Conservation (phyloP, 2,888 invertebrate genomes). For the Elegia similella region DNA sequence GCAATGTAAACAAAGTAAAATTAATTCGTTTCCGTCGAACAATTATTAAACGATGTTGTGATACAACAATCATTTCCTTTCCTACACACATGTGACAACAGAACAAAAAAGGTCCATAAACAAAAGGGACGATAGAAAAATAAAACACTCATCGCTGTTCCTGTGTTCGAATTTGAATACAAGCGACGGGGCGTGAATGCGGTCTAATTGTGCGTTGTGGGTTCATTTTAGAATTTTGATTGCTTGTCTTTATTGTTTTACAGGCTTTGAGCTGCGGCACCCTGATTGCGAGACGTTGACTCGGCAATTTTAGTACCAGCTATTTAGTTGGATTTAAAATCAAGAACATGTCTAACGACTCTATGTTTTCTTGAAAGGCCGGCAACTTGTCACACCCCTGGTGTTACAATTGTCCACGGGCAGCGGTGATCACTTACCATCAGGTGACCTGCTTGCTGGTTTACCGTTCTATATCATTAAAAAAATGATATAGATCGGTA, state of each 20-base stretch:
- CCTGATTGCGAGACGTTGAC: conserved; percentile 24
- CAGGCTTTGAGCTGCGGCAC: conserved; percentile 45
- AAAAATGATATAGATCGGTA: too few species aligned
- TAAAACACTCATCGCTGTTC: conserved; percentile 40
- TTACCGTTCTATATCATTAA: too few species aligned
- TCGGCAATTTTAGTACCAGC: conserved; percentile 17
- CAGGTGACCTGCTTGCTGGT: too few species aligned
- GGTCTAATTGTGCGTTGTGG: conserved; percentile 53
- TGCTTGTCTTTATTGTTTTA: conserved; percentile 64
- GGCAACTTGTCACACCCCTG: too few species aligned
- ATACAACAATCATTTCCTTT: conserved; percentile 28
- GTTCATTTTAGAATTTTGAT: conserved; percentile 67
- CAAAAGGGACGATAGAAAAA: conserved; percentile 44
- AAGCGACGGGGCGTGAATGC: conserved; percentile 66
- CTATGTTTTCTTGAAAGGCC: too few species aligned
- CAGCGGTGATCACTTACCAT: too few species aligned
- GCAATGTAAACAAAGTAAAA: background rate
- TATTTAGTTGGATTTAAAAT: background rate
- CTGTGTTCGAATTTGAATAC: conserved; percentile 66
- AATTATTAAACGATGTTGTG: conserved; percentile 13
- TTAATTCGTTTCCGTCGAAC: conserved; percentile 1
- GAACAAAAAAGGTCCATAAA: conserved; percentile 29
- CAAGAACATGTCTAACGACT: too few species aligned
- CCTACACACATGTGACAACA: conserved; percentile 34
- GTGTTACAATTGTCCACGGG: too few species aligned